Evolutionary conservation across 2,113 vertebrate species (phyloP).

Genomic region (Odocoileus virginianus): DNA sequence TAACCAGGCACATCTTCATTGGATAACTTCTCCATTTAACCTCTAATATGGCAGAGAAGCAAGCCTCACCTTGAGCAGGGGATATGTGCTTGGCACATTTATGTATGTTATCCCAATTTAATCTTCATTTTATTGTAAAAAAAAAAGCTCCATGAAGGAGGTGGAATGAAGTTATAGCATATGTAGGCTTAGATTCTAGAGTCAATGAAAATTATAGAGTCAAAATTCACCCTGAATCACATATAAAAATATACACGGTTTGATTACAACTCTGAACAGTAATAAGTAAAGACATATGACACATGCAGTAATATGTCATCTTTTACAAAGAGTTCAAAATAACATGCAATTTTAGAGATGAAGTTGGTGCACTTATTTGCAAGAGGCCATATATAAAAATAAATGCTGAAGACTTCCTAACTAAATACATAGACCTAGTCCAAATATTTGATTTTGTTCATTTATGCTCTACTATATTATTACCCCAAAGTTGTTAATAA

Average conservation of each 20-base stretch:
- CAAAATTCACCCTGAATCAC: constrained; percentile 7
- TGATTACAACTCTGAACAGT: not conserved
- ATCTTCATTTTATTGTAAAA: not conserved
- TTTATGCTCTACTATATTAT: constrained; percentile 1
- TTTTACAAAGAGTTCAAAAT: not conserved
- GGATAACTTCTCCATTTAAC: not conserved
- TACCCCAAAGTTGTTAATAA: not conserved
- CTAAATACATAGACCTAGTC: not conserved
- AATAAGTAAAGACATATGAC: not conserved
- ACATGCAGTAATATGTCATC: not conserved
- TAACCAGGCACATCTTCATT: not conserved
- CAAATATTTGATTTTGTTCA: not conserved
- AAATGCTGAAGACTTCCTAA: constrained; percentile 3
- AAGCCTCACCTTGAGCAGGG: not conserved
- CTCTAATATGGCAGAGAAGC: not conserved
- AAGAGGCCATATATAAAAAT: not conserved
- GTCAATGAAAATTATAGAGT: not conserved
- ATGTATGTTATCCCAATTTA: not conserved
- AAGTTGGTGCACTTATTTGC: not conserved
- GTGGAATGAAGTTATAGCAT: not conserved
- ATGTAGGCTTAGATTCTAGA: not conserved
- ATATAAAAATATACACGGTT: not conserved
- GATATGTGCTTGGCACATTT: not conserved
- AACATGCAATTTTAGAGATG: not conserved
- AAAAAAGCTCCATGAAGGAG: not conserved